Percentiles rank a stretch among this genome's conserved stretches.
Evolutionary conservation across 2,113 vertebrate genomes (phyloP).

Genomic region (Emydura subglobosa): DNA sequence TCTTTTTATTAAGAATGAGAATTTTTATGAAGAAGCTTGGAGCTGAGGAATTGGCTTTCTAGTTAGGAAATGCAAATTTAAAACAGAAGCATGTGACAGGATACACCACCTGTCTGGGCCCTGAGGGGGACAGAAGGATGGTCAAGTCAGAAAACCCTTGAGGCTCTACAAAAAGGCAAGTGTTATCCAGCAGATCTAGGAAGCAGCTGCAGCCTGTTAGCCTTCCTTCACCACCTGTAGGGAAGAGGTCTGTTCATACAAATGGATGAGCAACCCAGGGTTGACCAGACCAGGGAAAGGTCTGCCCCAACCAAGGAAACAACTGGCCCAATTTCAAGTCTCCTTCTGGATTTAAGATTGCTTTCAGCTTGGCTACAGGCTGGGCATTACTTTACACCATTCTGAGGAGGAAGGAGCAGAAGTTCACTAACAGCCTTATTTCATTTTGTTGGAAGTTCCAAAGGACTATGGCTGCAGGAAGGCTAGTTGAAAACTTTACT

Average conservation of each 20-base stretch:
- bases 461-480: not conserved
- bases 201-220: not conserved
- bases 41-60: not conserved
- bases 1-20: not conserved
- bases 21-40: not conserved
- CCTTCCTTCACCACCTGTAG: not conserved
- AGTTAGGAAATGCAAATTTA: not conserved
- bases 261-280: not conserved
- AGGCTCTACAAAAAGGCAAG: not conserved
- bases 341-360: not conserved
- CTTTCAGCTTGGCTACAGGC: not conserved
- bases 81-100: not conserved
- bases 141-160: not conserved
- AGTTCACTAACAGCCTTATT: not conserved
- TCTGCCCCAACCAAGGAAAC: not conserved
- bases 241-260: not conserved
- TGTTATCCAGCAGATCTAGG: not conserved
- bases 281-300: not conserved
- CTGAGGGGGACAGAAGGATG: not conserved
- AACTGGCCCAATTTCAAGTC: not conserved
- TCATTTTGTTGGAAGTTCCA: not conserved
- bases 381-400: rapidly evolving
- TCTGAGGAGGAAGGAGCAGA: not conserved
- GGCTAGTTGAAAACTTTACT: not conserved
- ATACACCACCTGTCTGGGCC: not conserved